Evolutionary conservation across 2,888 invertebrate species (phyloP).

Genomic region (Esperia sulphurella): DNA sequence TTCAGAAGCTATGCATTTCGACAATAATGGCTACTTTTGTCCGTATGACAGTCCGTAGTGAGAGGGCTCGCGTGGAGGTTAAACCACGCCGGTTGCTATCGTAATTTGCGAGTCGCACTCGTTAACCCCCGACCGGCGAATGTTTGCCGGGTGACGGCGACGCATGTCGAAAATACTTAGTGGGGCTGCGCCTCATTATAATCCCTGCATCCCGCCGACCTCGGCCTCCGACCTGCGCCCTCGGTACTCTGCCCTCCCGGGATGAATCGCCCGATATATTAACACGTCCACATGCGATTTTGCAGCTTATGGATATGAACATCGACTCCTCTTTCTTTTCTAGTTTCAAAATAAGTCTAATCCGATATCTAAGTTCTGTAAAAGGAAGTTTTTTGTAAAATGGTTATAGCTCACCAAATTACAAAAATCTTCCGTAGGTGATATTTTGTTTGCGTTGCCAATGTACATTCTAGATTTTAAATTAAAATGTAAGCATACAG

Average conservation of each 20-base stretch:
- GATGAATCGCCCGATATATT: conserved; percentile 70
- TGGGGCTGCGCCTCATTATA: conserved; percentile 76
- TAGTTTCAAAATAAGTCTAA: neutral
- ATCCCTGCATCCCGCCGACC: conserved; percentile 50
- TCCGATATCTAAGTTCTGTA: too few species aligned
- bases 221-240: conserved; percentile 35
- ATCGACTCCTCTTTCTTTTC: neutral
- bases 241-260: conserved; percentile 20
- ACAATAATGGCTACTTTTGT: too few species aligned
- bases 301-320: conserved; percentile 37
- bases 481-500: too few species aligned
- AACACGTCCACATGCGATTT: conserved; percentile 57
- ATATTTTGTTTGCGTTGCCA: too few species aligned
- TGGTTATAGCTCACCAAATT: too few species aligned
- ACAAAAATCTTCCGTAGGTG: too few species aligned
- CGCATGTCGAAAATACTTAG: conserved; percentile 79
- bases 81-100: neutral
- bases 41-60: neutral
- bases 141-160: conserved; percentile 75
- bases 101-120: conserved; percentile 35
- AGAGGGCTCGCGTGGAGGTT: neutral
- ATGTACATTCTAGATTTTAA: too few species aligned
- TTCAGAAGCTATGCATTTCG: too few species aligned
- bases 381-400: too few species aligned
- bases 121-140: conserved; percentile 67